Base-by-base conservation (phyloP, 2,113 vertebrate genomes). In the Sander lucioperca region DNA sequence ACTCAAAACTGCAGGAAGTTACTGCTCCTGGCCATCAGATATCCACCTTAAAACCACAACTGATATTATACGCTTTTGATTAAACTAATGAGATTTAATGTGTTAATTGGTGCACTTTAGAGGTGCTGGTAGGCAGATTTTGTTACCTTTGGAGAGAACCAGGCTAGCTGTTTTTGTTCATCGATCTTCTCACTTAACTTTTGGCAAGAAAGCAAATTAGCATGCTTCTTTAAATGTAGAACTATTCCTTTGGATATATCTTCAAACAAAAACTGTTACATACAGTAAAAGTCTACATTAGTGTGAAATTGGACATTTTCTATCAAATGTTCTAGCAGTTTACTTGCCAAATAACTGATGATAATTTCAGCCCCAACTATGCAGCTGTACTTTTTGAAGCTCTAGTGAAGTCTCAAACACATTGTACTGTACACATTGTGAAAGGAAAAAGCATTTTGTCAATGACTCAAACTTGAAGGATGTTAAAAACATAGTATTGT, bases 401-500 rank as follows among this genome's bases (percentile, higher is more conserved):
- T 80, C 30, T 21, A n/a, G 21, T 54, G 21, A 59, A 3, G 25
- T 59, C 58, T 62, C 33, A 58, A 64, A 39, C 25, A 11, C 14
- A 12, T 18, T 18, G 7, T 64, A 30, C 30, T 58, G 57, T 43
- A 43, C 2, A 11, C 39, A 43, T 39, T 39, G 9, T 48, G 23
- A 33, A 67, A 50, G 1, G 8, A 57, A 23, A 30, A 66, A n/a
- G 16, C 21, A 14, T 56, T 69, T 8, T 53, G 18, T 50, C 27
- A 85, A 21, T 64, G 57, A 83, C 59, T 67, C 66, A 65, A 71
- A 83, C 69, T 58, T 50, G 0, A 79, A 74, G 16, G 72, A 82
- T 83, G 74, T 86, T 27, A 72, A 78, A 90, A 89, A 83, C 61
- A 70, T 39, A 58, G 56, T 71, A 77, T 88, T 84, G 80, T 86